A percentile compares a stretch with the other conserved stretches of the same genome.
These are phyloP conservation scores for Squalus acanthias DNA, from an alignment of 2,797 vertebrate species.

Conservation along the genomic window DNA sequence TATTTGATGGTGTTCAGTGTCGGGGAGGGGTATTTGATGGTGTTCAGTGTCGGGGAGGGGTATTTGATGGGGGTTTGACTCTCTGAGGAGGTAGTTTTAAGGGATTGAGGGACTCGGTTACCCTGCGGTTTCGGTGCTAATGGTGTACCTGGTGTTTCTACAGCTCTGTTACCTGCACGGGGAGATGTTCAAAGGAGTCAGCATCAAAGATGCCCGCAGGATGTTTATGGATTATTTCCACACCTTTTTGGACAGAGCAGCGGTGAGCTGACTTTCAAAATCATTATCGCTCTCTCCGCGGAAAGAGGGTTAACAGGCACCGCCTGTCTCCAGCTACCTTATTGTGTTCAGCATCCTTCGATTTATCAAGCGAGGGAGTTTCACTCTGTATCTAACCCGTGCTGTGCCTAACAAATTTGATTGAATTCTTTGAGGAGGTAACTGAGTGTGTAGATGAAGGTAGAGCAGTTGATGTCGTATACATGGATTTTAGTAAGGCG, in stretches of 20 bases:
- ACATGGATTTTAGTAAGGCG: too few relatives aligned
- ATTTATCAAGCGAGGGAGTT: neutral
- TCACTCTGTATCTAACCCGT: neutral
- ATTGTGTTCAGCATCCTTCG: fast-evolving
- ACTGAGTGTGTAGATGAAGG: too few relatives aligned
- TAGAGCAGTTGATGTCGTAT: too few relatives aligned
- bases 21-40: neutral
- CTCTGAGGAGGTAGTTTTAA: too few relatives aligned
- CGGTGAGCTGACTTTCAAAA: conserved; percentile 58
- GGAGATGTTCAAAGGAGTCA: conserved; percentile 69
- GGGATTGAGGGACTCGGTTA: too few relatives aligned
- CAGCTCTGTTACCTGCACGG: conserved; percentile 84
- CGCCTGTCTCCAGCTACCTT: too few relatives aligned
- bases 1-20: too few relatives aligned
- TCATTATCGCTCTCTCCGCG: neutral
- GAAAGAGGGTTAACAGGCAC: neutral
- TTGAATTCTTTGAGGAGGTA: too few relatives aligned
- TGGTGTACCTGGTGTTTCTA: neutral
- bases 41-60: neutral
- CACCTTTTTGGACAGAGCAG: conserved; percentile 79
- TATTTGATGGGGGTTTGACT: too few relatives aligned
- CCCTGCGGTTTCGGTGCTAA: neutral
- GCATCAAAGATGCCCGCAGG: conserved; percentile 78
- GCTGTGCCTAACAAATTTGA: too few relatives aligned
- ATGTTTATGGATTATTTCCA: conserved; percentile 79